These are phyloP conservation scores for Pitta sordida DNA, from an alignment of 2,113 vertebrate species.

Conservation along the genomic window DNA sequence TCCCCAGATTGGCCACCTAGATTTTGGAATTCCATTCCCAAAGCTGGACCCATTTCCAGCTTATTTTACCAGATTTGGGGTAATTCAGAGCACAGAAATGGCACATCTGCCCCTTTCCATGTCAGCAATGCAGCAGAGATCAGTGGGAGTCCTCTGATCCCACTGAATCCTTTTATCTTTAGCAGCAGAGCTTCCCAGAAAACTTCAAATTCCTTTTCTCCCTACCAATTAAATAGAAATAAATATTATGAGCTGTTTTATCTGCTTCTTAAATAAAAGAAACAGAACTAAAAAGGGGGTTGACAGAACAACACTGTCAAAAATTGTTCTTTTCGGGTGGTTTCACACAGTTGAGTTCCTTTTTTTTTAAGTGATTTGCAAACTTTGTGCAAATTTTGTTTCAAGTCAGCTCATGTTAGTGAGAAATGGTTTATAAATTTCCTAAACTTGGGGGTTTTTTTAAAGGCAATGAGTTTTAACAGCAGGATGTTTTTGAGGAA, in stretches of 20 bases:
- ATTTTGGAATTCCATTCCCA: not conserved
- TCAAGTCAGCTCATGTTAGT: not conserved
- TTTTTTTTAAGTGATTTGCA: not conserved
- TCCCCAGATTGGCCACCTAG: not conserved
- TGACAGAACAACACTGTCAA: not conserved
- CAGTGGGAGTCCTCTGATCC: not conserved
- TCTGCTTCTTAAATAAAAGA: not conserved
- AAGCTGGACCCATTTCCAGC: not conserved
- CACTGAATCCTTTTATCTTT: not conserved
- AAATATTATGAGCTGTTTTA: not conserved
- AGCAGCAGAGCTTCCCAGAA: not conserved
- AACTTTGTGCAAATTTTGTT: not conserved
- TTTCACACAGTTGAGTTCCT: not conserved
- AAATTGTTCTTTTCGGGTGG: not conserved
- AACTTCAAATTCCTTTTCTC: not conserved
- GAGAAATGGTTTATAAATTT: not conserved
- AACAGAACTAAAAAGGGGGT: not conserved
- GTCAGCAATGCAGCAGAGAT: not conserved
- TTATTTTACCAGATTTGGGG: not conserved
- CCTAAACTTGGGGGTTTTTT: not conserved
- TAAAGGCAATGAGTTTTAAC: not conserved
- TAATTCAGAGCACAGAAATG: not conserved
- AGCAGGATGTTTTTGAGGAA: not conserved
- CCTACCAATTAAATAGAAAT: not conserved
- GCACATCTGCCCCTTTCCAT: not conserved